Evolutionary conservation across 2,113 vertebrate species (phyloP).

Genomic region (Tamias sibiricus): DNA sequence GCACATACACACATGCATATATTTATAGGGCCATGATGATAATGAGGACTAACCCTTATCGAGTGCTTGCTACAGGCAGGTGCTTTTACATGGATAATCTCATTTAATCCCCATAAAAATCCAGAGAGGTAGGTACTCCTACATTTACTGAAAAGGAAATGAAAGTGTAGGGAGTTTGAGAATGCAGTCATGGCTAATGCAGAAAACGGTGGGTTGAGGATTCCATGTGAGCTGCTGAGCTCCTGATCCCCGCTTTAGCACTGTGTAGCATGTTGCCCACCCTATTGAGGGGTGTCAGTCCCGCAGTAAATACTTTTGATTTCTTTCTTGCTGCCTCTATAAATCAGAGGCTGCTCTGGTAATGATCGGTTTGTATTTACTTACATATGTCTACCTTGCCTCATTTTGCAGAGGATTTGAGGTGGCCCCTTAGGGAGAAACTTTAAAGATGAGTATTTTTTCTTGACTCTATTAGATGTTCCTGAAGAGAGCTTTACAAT

Average conservation of each 20-base stretch:
- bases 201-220: background rate
- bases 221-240: background rate
- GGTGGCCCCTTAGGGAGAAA: background rate
- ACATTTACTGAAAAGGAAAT: conserved; percentile 26
- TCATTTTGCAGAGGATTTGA: conserved; percentile 40
- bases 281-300: background rate
- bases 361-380: background rate
- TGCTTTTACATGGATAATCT: background rate
- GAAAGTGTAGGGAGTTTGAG: conserved; percentile 16
- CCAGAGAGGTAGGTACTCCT: background rate
- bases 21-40: background rate
- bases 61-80: background rate
- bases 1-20: background rate
- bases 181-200: background rate
- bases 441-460: conserved; percentile 37
- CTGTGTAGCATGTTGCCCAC: too few species aligned
- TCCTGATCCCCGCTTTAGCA: background rate
- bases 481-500: conserved; percentile 32
- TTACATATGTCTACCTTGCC: background rate
- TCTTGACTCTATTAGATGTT: conserved; percentile 6
- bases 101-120: conserved; percentile 17
- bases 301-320: background rate
- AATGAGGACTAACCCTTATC: background rate
- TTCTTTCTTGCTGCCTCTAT: background rate
- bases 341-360: background rate